Conservation (phyloP, 2,888 invertebrate genomes). For the Leucophora obtusa region DNA sequence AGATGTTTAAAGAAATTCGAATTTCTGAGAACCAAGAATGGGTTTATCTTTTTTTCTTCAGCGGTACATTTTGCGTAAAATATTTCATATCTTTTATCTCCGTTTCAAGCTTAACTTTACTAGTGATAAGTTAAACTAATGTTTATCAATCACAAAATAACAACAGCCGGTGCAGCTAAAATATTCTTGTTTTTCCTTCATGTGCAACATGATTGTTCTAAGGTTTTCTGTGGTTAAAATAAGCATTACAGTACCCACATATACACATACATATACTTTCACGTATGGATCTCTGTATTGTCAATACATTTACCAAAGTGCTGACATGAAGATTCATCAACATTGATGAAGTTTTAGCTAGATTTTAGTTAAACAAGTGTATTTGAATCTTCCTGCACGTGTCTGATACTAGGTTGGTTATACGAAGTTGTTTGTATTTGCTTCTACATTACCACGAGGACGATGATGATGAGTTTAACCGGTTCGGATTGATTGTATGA, state of each 20-base stretch:
- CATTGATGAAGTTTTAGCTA: constrained; percentile 42
- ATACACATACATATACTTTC: not conserved
- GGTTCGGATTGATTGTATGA: constrained; percentile 38
- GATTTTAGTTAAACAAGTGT: constrained; percentile 30
- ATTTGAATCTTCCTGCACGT: not conserved
- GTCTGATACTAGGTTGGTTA: not conserved
- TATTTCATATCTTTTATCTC: too few relatives aligned
- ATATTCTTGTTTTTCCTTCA: not conserved
- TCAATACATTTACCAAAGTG: constrained; percentile 46
- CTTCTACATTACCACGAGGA: not conserved
- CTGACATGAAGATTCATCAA: constrained; percentile 51
- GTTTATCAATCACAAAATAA: constrained; percentile 18
- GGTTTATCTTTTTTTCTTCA: too few relatives aligned
- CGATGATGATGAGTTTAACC: not conserved
- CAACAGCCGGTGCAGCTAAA: constrained; percentile 1
- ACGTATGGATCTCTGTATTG: constrained; percentile 20
- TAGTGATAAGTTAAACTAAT: constrained; percentile 4
- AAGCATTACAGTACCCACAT: constrained; percentile 27
- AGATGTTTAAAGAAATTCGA: too few relatives aligned
- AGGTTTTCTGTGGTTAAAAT: constrained; percentile 35
- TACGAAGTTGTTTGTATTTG: not conserved
- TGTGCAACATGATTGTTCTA: constrained; percentile 31
- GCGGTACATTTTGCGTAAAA: too few relatives aligned
- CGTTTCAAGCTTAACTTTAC: too few relatives aligned
- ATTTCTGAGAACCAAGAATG: too few relatives aligned